A percentile compares a stretch with the other conserved stretches of the same genome.
These are phyloP conservation scores for Peromyscus polionotus DNA, from an alignment of 2,113 vertebrate genomes.

Conservation along the genomic window DNA sequence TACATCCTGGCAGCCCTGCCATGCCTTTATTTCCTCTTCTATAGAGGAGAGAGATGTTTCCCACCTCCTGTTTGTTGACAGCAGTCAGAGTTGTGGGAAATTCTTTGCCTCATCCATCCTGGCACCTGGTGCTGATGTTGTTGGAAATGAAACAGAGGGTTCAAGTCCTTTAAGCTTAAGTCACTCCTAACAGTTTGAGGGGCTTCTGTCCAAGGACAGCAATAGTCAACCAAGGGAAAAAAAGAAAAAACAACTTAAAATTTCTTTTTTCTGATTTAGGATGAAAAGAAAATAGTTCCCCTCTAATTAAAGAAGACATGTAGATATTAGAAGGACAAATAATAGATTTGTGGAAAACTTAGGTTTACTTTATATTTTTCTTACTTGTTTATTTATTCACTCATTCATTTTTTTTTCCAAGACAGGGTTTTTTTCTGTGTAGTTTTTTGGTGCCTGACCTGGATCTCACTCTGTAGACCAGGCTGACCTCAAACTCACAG, in stretches of 20 bases:
- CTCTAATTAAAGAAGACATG: neutral
- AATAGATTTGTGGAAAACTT: neutral
- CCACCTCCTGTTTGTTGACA: neutral
- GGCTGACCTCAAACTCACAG: no score
- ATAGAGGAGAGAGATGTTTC: neutral
- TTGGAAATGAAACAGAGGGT: neutral
- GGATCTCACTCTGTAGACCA: no score
- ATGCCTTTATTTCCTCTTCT: neutral
- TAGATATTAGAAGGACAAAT: neutral
- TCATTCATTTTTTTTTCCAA: neutral
- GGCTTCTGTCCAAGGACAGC: neutral
- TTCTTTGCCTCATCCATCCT: neutral
- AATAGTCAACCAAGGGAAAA: neutral
- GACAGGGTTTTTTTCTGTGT: no score
- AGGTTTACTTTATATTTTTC: neutral
- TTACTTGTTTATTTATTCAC: neutral
- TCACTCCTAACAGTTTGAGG: neutral
- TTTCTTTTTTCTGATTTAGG: neutral
- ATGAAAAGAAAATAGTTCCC: neutral
- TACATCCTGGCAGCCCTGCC: neutral
- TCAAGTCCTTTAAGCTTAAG: neutral
- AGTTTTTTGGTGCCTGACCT: no score
- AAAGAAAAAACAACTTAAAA: neutral
- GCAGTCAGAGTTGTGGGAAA: neutral
- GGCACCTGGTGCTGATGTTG: neutral